phyloP scores from a whole-genome alignment of 2,797 vertebrate species.

The Acanthurus lineatus region DNA sequence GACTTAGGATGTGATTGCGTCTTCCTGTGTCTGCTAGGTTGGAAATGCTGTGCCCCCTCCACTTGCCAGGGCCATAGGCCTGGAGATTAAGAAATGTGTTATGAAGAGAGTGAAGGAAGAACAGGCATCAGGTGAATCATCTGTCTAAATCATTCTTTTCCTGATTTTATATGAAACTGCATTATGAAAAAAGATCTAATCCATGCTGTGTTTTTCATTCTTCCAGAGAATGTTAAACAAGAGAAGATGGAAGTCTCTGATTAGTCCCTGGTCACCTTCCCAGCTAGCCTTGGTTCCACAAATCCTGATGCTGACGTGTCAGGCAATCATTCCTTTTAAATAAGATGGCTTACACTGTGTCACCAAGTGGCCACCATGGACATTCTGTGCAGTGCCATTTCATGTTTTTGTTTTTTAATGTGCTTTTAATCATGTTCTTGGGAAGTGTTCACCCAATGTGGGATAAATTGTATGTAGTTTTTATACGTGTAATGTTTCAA shows the following conservation, averaged over 20 bases:
- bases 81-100: slow-evolving; percentile 91
- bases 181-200: neutral
- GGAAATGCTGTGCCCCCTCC: slow-evolving; percentile 97
- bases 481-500: slow-evolving; percentile 99
- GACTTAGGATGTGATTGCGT: neutral
- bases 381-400: slow-evolving; percentile 84
- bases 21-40: slow-evolving; percentile 82
- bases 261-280: slow-evolving; percentile 68
- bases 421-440: slow-evolving; percentile 89
- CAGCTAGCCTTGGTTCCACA: slow-evolving; percentile 44
- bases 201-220: fast-evolving
- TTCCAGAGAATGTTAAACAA: slow-evolving; percentile 83
- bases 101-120: slow-evolving; percentile 85
- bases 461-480: slow-evolving; percentile 96
- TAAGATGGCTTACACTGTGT: slow-evolving; percentile 73
- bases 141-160: neutral
- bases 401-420: slow-evolving; percentile 85
- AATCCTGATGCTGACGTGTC: slow-evolving; percentile 50
- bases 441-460: slow-evolving; percentile 85
- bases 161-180: neutral
- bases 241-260: slow-evolving; percentile 87
- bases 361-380: slow-evolving; percentile 73
- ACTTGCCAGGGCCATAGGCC: slow-evolving; percentile 93
- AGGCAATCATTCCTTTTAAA: slow-evolving; percentile 73
- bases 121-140: slow-evolving; percentile 81